A percentile compares a stretch with the other conserved stretches of the same genome.
These are phyloP conservation scores for Alethe castanea DNA, from an alignment of 2,113 vertebrate species.

Conservation along the genomic window DNA sequence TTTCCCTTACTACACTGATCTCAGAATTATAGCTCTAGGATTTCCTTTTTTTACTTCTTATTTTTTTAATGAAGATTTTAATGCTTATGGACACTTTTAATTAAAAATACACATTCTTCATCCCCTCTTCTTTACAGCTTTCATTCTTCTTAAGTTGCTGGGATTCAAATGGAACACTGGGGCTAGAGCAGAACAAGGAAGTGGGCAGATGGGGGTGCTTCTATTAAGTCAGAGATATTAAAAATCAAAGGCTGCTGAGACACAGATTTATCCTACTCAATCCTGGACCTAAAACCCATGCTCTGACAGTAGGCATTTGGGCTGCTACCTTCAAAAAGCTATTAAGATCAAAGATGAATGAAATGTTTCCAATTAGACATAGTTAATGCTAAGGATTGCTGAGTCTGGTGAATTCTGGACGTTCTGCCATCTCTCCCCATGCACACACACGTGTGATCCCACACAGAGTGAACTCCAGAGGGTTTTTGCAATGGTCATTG, in stretches of 20 bases:
- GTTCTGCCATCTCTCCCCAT: background rate
- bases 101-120: conserved; percentile 40
- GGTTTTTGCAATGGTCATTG: background rate
- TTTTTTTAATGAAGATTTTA: background rate
- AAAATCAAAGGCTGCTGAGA: conserved; percentile 51
- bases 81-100: conserved; percentile 22
- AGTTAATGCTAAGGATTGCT: background rate
- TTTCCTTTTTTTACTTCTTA: background rate
- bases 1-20: conserved; percentile 12
- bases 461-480: background rate
- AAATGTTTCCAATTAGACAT: conserved; percentile 45
- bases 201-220: background rate
- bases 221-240: background rate
- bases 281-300: background rate
- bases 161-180: background rate
- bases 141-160: background rate
- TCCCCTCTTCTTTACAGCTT: background rate
- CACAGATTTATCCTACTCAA: conserved; percentile 15
- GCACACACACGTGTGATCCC: background rate
- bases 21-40: conserved; percentile 42
- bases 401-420: background rate
- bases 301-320: background rate
- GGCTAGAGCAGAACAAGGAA: background rate
- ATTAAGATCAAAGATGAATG: conserved; percentile 63
- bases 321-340: conserved; percentile 15